Evolutionary conservation across 2,888 invertebrate genomes (phyloP), one percentile per base, ranked within the genome.

Genomic region (Anaspis maculata): DNA sequence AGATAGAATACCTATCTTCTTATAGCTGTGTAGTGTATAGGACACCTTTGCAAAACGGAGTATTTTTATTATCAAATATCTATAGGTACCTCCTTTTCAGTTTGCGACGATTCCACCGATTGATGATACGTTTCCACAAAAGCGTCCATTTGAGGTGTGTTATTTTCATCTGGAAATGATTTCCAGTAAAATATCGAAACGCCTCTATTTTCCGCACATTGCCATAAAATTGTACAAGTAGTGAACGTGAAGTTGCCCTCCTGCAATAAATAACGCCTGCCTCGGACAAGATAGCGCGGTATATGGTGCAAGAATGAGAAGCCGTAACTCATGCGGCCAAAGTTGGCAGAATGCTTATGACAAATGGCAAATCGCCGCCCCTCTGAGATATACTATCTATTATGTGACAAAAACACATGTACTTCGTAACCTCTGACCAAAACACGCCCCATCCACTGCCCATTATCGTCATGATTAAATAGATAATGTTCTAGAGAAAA

Each of bases 321-420:
- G 48, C 45, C 46, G 49, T 49, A 52, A 39, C 45, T 46, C 39
- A 48, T 48, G 48, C 46, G 46, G 43, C 45, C 33, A 47, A 46
- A 47, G 39, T 47, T 43, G 47, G 32, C 42, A 47, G 50, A 50
- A 57, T 57, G 54, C 52, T 55, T 58, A 59, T 62, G 63, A 63
- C 52, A 60, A 62, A 63, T 56, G 52, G 57, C 48, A 33, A 36
- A 43, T 42, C 40, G 45, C 54, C 59, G 59, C 57, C 61, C 59
- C 51, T 46, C 27, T 27, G 52, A 57, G 58, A 62, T 60, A 61
- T 62, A 62, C 61, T 63, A 63, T 63, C 63, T 61, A 63, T 63
- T 63, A 63, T 63, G 47, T 62, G 63, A 63, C 63, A 63, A 61
- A 61, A 62, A 62, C 63, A 63, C 61, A 61, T 63, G 62, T 61